Percentiles rank a stretch among this genome's conserved stretches.
Conservation (phyloP, 2,888 invertebrate species). For the Sisyra terminalis region DNA sequence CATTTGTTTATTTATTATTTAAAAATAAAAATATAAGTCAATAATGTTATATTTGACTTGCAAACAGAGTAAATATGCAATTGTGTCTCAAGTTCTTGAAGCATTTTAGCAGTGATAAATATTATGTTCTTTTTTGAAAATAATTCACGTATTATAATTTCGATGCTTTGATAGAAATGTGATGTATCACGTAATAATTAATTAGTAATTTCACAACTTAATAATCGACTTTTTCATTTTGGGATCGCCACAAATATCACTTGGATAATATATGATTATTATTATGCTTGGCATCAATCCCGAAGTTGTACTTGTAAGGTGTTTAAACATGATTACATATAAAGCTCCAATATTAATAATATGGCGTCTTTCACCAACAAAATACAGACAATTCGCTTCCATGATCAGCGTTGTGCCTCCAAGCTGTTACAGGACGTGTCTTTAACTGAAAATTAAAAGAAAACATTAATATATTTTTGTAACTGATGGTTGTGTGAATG, state of each 20-base stretch:
- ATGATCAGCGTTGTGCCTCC: conserved; percentile 52
- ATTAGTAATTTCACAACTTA: conserved; percentile 2
- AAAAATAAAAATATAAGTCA: neutral
- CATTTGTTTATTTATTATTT: neutral
- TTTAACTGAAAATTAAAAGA: conserved; percentile 43
- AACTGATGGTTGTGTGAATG: no score
- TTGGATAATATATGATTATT: neutral
- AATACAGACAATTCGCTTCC: conserved; percentile 62
- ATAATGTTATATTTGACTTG: neutral
- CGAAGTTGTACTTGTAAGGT: conserved; percentile 9
- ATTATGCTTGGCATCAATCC: neutral
- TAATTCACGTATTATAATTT: neutral
- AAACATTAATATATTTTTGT: neutral
- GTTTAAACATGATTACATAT: conserved; percentile 1
- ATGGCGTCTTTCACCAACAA: conserved; percentile 47
- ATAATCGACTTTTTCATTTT: neutral
- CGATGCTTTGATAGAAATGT: neutral
- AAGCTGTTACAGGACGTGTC: conserved; percentile 56
- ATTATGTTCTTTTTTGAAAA: neutral
- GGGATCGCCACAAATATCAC: neutral
- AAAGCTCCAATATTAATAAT: neutral
- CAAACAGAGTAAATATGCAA: no score
- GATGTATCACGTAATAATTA: neutral
- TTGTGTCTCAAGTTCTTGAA: no score
- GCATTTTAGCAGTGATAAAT: no score